Conservation (phyloP, 1,140 invertebrate species). For the Hylyphantes graminicola region DNA sequence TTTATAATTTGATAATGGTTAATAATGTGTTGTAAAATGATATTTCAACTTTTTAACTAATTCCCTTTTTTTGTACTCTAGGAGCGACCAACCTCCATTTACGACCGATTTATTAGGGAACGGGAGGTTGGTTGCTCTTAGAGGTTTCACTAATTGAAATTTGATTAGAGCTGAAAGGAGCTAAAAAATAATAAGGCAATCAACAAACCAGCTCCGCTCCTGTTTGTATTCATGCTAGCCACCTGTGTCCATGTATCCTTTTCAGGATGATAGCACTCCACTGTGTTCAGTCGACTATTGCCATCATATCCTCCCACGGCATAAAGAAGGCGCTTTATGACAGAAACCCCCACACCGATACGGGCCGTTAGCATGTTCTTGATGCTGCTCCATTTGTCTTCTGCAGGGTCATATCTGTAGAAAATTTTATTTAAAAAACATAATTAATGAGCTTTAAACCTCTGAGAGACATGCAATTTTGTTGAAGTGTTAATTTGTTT, state of each 20-base stretch:
- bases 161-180: no score
- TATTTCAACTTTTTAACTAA: no score
- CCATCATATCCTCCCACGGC: constrained; percentile 98
- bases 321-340: constrained; percentile 84
- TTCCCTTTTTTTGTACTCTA: no score
- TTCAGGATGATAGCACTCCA: constrained; percentile 83
- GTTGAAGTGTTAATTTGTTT: no score
- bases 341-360: constrained; percentile 87
- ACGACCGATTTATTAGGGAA: no score
- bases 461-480: no score
- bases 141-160: no score
- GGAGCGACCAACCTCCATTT: no score
- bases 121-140: no score
- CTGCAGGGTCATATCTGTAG: constrained; percentile 86
- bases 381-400: constrained; percentile 84
- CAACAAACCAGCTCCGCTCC: constrained; percentile 77
- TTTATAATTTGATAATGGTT: no score
- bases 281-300: constrained; percentile 95
- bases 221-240: constrained; percentile 78
- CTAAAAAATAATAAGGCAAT: no score
- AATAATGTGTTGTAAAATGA: no score
- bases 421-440: background rate
- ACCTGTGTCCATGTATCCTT: constrained; percentile 87
- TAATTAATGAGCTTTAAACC: background rate
- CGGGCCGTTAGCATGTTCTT: constrained; percentile 85